These are phyloP conservation scores for Nineta flava DNA, from an alignment of 2,888 invertebrate genomes.

Conservation along the genomic window DNA sequence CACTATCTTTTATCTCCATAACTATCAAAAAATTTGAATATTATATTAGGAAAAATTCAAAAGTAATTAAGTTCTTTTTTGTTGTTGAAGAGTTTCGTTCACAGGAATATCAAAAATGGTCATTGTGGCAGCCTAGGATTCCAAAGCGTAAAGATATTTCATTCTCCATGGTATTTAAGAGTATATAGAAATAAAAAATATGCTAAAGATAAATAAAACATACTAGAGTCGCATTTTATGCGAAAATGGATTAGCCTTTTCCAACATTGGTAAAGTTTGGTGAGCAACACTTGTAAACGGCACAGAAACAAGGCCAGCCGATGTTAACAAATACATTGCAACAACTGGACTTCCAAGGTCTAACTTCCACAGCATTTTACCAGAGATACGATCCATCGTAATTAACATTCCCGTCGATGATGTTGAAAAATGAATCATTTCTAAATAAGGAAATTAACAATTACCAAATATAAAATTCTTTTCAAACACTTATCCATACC, in stretches of 20 bases:
- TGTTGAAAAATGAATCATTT: slow-evolving; percentile 75
- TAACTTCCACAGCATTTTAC: slow-evolving; percentile 71
- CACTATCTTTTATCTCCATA: no score
- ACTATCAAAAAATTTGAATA: no score
- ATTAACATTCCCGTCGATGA: slow-evolving; percentile 77
- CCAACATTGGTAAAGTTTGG: slow-evolving; percentile 55
- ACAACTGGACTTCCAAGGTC: slow-evolving; percentile 83
- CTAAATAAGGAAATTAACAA: slow-evolving; percentile 29
- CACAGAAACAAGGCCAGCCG: slow-evolving; percentile 62
- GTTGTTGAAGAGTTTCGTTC: no score
- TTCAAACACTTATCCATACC: slow-evolving; percentile 29
- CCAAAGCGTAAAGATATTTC: no score
- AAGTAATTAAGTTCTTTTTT: no score
- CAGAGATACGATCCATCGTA: slow-evolving; percentile 68
- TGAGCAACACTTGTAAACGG: slow-evolving; percentile 85
- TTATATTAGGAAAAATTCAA: no score
- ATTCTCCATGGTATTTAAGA: no score
- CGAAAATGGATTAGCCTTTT: slow-evolving; percentile 24
- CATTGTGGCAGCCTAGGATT: neutral
- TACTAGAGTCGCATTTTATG: slow-evolving; percentile 34
- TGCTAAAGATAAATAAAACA: slow-evolving; percentile 16
- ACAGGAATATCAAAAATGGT: no score
- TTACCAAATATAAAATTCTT: slow-evolving; percentile 4
- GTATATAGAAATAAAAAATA: no score
- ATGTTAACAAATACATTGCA: slow-evolving; percentile 65